A percentile compares a stretch with the other conserved stretches of the same genome.
phyloP scores from a whole-genome alignment of 2,888 invertebrate species.

The Monoplex corrugatus region DNA sequence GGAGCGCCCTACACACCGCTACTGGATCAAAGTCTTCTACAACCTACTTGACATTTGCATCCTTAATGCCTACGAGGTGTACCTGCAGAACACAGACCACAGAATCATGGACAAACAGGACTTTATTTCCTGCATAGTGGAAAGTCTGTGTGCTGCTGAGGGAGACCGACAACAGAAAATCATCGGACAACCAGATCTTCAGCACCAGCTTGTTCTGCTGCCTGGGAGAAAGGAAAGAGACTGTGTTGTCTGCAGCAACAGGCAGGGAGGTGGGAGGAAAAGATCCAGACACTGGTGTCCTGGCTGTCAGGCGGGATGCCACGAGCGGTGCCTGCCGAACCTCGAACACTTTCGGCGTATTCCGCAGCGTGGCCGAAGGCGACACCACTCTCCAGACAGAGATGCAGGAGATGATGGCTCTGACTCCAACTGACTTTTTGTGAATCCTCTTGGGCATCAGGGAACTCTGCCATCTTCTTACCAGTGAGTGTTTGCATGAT shows the following conservation, averaged over 20 bases:
- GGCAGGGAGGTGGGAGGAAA: constrained; percentile 12
- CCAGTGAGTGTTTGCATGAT: background rate
- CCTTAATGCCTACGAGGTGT: constrained; percentile 36
- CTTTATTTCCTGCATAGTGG: constrained; percentile 15
- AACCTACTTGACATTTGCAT: constrained; percentile 41
- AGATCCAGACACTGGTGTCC: constrained; percentile 47
- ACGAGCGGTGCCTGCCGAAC: constrained; percentile 23
- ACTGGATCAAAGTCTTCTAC: constrained; percentile 49
- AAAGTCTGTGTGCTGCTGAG: constrained; percentile 1
- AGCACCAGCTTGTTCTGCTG: constrained; percentile 23
- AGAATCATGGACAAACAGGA: background rate
- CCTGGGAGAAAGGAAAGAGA: constrained; percentile 44
- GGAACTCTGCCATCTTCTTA: background rate
- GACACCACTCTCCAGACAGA: too few species aligned
- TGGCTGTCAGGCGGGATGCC: constrained; percentile 38
- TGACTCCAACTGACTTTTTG: background rate
- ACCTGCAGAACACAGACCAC: background rate
- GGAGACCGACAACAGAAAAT: background rate
- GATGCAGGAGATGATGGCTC: background rate
- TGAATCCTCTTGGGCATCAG: background rate
- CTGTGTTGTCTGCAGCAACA: constrained; percentile 44
- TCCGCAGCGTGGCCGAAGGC: background rate
- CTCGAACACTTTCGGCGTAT: background rate
- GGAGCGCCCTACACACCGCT: constrained; percentile 37
- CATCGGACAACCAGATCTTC: background rate